phyloP scores from a whole-genome alignment of 2,113 vertebrate species.

The Entomyzon cyanotis region DNA sequence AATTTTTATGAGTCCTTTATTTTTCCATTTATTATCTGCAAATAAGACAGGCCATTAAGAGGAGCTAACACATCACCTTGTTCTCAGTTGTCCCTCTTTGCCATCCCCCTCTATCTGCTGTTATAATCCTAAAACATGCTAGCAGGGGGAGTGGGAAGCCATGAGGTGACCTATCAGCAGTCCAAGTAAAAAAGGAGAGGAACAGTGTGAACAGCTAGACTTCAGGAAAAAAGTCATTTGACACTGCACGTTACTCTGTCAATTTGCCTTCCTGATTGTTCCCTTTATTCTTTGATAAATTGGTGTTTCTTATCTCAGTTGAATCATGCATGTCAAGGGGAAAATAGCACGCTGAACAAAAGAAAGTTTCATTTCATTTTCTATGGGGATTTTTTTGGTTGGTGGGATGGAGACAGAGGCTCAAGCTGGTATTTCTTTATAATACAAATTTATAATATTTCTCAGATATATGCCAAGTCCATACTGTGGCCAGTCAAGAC shows the following conservation, averaged over 20 bases:
- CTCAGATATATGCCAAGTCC: neutral
- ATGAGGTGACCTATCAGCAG: neutral
- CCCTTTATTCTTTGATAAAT: neutral
- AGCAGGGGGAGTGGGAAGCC: neutral
- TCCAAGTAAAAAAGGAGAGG: neutral
- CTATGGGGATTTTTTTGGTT: neutral
- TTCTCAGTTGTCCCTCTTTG: neutral
- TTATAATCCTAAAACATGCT: neutral
- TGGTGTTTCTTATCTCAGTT: neutral
- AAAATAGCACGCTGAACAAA: neutral
- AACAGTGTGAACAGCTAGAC: neutral
- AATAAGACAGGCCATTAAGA: neutral
- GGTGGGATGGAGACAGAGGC: neutral
- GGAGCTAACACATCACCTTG: neutral
- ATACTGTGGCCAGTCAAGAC: neutral
- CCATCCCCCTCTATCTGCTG: neutral
- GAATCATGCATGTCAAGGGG: neutral
- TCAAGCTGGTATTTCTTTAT: neutral
- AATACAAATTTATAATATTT: neutral
- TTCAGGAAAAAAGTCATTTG: neutral
- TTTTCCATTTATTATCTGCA: neutral
- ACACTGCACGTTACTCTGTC: neutral
- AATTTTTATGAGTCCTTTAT: neutral
- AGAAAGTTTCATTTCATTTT: neutral
- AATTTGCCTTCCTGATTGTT: neutral